These are phyloP conservation scores for Orius insidiosus DNA, from an alignment of 1,140 invertebrate species.

Conservation along the genomic window DNA sequence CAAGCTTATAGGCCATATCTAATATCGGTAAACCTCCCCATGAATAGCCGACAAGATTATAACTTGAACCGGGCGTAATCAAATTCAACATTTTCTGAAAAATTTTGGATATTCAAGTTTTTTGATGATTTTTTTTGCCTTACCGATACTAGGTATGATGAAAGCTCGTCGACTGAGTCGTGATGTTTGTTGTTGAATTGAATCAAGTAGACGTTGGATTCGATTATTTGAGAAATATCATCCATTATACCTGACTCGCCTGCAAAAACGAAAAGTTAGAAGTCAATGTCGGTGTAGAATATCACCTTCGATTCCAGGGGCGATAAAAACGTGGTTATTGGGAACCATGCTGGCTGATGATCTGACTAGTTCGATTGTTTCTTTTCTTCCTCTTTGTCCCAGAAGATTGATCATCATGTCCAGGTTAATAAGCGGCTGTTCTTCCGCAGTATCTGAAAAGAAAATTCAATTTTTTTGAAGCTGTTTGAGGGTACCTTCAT, in stretches of 20 bases:
- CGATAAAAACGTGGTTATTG: conserved; percentile 37
- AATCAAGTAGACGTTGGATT: background rate
- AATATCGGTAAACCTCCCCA: conserved; percentile 39
- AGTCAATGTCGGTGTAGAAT: background rate
- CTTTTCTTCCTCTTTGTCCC: no score
- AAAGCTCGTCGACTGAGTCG: conserved; percentile 11
- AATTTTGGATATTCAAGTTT: background rate
- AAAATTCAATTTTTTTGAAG: background rate
- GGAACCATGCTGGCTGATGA: background rate
- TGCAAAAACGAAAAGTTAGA: background rate
- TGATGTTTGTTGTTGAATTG: conserved; percentile 1
- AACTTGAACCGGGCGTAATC: conserved; percentile 25
- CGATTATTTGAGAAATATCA: background rate
- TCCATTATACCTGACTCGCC: background rate
- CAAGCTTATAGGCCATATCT: conserved; percentile 34
- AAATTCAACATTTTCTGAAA: conserved; percentile 4
- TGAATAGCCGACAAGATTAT: conserved; percentile 45
- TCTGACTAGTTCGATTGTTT: no score
- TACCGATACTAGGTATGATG: background rate
- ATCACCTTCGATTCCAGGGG: conserved; percentile 59
- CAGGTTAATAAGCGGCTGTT: background rate
- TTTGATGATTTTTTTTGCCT: background rate
- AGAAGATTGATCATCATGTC: no score
- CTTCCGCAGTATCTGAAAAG: background rate
- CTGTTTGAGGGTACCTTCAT: background rate